These are phyloP conservation scores for Trichomalopsis sarcophagae DNA, from an alignment of 1,140 invertebrate species.

Conservation along the genomic window DNA sequence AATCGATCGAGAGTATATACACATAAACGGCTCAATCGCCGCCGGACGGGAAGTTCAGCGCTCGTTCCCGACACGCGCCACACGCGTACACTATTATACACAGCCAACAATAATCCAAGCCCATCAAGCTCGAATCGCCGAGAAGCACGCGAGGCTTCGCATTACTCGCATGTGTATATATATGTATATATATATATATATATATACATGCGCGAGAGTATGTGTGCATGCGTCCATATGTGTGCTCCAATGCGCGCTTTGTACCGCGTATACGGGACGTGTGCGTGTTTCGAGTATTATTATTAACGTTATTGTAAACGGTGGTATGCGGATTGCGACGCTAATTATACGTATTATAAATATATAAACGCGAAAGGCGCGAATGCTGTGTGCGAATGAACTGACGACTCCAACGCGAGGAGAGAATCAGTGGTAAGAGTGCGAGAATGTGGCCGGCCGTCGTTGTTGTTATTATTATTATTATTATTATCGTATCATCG, in stretches of 20 bases:
- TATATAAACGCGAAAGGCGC: neutral
- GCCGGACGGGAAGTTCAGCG: neutral
- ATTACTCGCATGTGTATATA: neutral
- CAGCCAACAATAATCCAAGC: neutral
- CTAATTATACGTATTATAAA: slow-evolving; percentile 5
- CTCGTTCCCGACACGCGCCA: neutral
- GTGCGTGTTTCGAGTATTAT: neutral
- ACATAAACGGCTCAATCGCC: neutral
- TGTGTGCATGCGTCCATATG: neutral
- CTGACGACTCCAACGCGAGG: no score
- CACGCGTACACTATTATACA: no score
- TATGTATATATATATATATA: neutral
- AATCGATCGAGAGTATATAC: neutral
- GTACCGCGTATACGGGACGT: neutral
- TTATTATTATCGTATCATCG: neutral
- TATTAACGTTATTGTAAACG: no score
- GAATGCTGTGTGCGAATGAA: neutral
- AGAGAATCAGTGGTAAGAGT: neutral
- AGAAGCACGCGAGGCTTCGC: slow-evolving; percentile 36
- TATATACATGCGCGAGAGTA: neutral
- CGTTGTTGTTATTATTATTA: slow-evolving; percentile 10
- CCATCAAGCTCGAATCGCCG: slow-evolving; percentile 25
- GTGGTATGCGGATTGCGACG: no score
- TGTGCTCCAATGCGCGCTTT: neutral
- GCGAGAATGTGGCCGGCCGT: slow-evolving; percentile 28